A percentile compares a stretch with the other conserved stretches of the same genome.
Evolutionary conservation across 2,888 invertebrate species (phyloP).

Genomic region (Fragum sueziense): DNA sequence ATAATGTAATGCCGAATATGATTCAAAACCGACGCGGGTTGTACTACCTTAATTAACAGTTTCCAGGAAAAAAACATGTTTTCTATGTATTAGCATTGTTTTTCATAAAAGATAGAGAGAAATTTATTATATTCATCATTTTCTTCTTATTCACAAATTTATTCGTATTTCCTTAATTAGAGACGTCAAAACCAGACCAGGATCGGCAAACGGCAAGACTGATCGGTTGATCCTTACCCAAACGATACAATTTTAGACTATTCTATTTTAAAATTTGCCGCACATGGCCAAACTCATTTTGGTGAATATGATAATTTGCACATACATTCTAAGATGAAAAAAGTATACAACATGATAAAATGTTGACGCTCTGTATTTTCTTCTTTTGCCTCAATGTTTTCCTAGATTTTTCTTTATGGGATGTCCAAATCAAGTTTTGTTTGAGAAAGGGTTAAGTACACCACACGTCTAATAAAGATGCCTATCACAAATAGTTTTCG

Average conservation of each 20-base stretch:
- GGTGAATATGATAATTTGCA: background rate
- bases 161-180: too few species aligned
- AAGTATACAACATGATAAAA: background rate
- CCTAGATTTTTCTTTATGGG: background rate
- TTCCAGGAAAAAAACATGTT: too few species aligned
- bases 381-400: background rate
- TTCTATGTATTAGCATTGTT: too few species aligned
- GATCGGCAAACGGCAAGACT: background rate
- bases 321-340: background rate
- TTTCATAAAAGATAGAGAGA: too few species aligned
- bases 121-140: background rate
- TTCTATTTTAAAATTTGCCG: background rate
- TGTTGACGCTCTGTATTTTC: background rate
- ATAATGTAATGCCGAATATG: too few species aligned
- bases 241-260: background rate
- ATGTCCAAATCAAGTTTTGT: background rate
- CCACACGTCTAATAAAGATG: slow-evolving; percentile 21
- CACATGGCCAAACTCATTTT: background rate
- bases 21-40: too few species aligned
- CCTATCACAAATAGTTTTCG: slow-evolving; percentile 12
- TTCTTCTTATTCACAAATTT: too few species aligned
- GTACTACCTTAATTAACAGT: too few species aligned
- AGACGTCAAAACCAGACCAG: background rate
- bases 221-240: background rate
- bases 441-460: background rate